phyloP scores from a whole-genome alignment of 2,888 invertebrate species.

The Acanthosepion esculentum region DNA sequence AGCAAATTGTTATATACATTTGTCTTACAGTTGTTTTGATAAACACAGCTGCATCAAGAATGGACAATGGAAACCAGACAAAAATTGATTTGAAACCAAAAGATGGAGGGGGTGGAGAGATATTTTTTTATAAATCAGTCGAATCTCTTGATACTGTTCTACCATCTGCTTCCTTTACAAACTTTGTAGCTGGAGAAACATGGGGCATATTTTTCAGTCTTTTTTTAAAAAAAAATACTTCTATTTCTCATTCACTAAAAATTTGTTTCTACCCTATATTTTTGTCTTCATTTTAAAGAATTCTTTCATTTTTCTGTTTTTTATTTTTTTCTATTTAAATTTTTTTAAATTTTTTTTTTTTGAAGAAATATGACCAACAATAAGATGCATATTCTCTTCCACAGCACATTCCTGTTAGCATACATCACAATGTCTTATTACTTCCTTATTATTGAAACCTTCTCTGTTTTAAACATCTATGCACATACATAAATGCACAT shows the following conservation, averaged over 20 bases:
- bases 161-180: neutral
- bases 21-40: no score
- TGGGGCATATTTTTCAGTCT: neutral
- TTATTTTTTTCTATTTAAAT: neutral
- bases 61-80: neutral
- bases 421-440: no score
- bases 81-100: neutral
- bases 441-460: no score
- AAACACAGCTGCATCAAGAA: neutral
- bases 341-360: neutral
- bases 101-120: neutral
- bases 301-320: no score
- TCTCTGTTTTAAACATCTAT: no score
- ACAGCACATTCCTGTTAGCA: no score
- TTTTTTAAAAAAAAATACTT: neutral
- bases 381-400: neutral
- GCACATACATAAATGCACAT: no score
- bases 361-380: neutral
- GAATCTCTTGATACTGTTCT: neutral
- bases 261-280: neutral
- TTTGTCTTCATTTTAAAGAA: neutral
- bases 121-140: constrained; percentile 11
- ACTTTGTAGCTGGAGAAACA: neutral
- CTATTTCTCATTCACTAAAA: constrained; percentile 17
- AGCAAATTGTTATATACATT: no score